Percentiles rank a stretch among this genome's conserved stretches.
Evolutionary conservation across 2,888 invertebrate species (phyloP).

Genomic region (Nymphalis urticae): DNA sequence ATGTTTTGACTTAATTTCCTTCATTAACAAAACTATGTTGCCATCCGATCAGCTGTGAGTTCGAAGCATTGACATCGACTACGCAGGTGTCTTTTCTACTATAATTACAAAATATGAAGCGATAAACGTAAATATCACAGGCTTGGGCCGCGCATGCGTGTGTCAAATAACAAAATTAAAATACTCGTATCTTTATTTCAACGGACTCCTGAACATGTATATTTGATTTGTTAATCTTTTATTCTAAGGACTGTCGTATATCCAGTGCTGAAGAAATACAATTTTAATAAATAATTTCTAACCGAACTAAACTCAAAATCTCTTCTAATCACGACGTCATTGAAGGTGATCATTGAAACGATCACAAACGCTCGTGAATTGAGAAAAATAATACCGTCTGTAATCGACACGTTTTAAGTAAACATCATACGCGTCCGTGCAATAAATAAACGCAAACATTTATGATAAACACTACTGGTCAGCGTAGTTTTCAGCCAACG

Average conservation of each 20-base stretch:
- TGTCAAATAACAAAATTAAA: slow-evolving; percentile 33
- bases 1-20: slow-evolving; percentile 27
- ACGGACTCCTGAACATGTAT: no score
- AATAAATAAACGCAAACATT: slow-evolving; percentile 28
- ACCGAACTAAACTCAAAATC: no score
- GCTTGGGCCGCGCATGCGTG: slow-evolving; percentile 32
- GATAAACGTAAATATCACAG: slow-evolving; percentile 39
- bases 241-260: no score
- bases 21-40: slow-evolving; percentile 35
- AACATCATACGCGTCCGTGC: slow-evolving; percentile 30
- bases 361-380: slow-evolving; percentile 1
- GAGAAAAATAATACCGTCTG: slow-evolving; percentile 3
- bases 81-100: slow-evolving; percentile 40
- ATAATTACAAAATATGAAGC: slow-evolving; percentile 42
- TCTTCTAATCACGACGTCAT: no score
- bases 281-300: no score
- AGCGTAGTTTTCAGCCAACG: slow-evolving; percentile 66
- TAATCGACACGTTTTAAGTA: slow-evolving; percentile 24
- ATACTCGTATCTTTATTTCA: no score
- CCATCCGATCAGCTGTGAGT: slow-evolving; percentile 38
- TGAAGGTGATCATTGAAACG: background rate
- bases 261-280: no score
- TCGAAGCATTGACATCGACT: slow-evolving; percentile 31
- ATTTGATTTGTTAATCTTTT: no score
- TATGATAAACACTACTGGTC: slow-evolving; percentile 34